Evolutionary conservation across 1,140 invertebrate genomes (phyloP), one percentile per base, ranked within the genome.

Genomic region (Potamilus streckersoni): DNA sequence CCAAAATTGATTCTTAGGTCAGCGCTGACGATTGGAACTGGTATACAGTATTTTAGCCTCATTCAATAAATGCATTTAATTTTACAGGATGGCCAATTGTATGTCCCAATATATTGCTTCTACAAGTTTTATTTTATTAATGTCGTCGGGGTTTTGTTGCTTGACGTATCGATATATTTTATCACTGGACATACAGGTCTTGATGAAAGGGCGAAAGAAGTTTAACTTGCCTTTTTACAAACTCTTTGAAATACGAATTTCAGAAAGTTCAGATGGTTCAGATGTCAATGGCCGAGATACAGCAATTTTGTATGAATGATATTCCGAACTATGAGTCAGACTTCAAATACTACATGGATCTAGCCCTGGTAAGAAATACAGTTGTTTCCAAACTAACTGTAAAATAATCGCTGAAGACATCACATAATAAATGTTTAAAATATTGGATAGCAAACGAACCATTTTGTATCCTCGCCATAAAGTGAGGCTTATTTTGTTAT

Each of bases 301-400:
- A 68, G 59, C 20, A 62, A 17, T 68, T 76, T 16, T 83, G 82
- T 59, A 65, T 76, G 27, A 60, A 74, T 23, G 73, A 80, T 27
- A 57, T 79, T 2, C 56, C 72, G 2, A 68, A 75, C 8, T 67
- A 55, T 20, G 63, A 74, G 38, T 55, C 16, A 2, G 38, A 69
- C 20, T 83, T 73, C 60, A 38, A 69, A 27, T 71, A 80, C 69
- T 80, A 77, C 61, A 79, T 82, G 80, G 74, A 80, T 8, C 49
- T 83, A 1, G 80, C 80, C 12, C 78, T 79, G 76, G 82, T 83
- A 64, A 75, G 2, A 63, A 27, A 58, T n/a, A 70, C 17, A 1
- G 2, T 17, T 13, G 60, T 49, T 59, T n/a, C n/a, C 23, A n/a
- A 31, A n/a, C 5, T 14, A 19, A 63, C 4, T 63, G 31, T 11